Percentiles rank a stretch among this genome's conserved stretches.
phyloP scores from a whole-genome alignment of 1,140 invertebrate species.

The Hylyphantes graminicola region DNA sequence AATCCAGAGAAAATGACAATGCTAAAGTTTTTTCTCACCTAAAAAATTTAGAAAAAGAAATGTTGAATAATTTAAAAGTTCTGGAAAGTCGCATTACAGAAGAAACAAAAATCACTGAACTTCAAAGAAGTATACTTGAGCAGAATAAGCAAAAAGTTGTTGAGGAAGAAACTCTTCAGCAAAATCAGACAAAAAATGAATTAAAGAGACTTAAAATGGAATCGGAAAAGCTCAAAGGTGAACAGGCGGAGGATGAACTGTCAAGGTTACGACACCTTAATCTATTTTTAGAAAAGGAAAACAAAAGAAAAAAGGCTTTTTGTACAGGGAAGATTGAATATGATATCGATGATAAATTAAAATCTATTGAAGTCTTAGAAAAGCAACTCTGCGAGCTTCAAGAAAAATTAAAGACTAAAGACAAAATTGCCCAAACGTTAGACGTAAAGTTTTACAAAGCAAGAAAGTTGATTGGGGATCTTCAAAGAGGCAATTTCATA shows the following conservation, averaged over 20 bases:
- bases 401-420: background rate
- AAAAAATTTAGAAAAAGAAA: background rate
- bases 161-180: background rate
- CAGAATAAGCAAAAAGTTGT: background rate
- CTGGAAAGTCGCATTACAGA: background rate
- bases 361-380: background rate
- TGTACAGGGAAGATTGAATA: background rate
- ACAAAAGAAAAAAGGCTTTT: background rate
- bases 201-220: background rate
- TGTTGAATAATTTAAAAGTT: background rate
- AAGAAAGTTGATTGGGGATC: background rate
- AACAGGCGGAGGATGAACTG: background rate
- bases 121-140: background rate
- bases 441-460: conserved; percentile 27
- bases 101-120: background rate
- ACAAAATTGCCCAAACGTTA: background rate
- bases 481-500: background rate
- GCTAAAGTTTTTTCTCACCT: background rate
- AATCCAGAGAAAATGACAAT: background rate
- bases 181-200: background rate
- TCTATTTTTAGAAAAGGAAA: background rate
- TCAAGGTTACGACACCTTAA: background rate
- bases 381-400: background rate
- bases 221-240: background rate
- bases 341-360: conserved; percentile 18